phyloP scores from a whole-genome alignment of 2,888 invertebrate species.

The Drosophila buzzatii region DNA sequence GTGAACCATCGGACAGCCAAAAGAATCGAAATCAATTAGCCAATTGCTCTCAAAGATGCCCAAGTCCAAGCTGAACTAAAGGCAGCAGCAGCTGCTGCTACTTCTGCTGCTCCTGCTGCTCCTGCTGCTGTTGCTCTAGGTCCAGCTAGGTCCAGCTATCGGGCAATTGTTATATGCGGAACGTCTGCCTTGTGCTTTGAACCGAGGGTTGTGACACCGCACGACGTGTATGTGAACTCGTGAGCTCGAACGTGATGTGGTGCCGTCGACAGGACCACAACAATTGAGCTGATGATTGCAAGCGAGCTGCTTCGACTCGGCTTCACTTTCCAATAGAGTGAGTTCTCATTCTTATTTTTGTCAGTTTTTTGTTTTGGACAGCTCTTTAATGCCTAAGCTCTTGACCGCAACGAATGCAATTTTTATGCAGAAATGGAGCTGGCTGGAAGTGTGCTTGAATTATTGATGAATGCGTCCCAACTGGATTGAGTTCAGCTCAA shows the following conservation, averaged over 20 bases:
- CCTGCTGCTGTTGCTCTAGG: too few relatives aligned
- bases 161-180: constrained; percentile 54
- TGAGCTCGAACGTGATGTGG: constrained; percentile 35
- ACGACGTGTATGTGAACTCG: constrained; percentile 32
- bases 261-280: constrained; percentile 55
- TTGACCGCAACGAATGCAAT: constrained; percentile 57
- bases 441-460: constrained; percentile 67
- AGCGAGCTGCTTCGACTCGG: constrained; percentile 22
- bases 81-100: constrained; percentile 5
- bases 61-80: constrained; percentile 11
- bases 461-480: constrained; percentile 78
- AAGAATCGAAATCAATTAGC: constrained; percentile 84
- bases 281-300: constrained; percentile 63
- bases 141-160: neutral
- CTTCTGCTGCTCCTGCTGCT: neutral
- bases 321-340: neutral
- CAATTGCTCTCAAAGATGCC: constrained; percentile 82
- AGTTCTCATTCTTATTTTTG: neutral
- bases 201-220: constrained; percentile 49
- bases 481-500: constrained; percentile 71
- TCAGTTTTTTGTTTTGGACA: constrained; percentile 10
- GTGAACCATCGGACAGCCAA: constrained; percentile 63
- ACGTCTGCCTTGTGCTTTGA: constrained; percentile 54
- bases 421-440: constrained; percentile 53
- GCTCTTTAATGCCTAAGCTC: constrained; percentile 34